phyloP scores from a whole-genome alignment of 1,140 invertebrate genomes.

The Lepeophtheirus salmonis region DNA sequence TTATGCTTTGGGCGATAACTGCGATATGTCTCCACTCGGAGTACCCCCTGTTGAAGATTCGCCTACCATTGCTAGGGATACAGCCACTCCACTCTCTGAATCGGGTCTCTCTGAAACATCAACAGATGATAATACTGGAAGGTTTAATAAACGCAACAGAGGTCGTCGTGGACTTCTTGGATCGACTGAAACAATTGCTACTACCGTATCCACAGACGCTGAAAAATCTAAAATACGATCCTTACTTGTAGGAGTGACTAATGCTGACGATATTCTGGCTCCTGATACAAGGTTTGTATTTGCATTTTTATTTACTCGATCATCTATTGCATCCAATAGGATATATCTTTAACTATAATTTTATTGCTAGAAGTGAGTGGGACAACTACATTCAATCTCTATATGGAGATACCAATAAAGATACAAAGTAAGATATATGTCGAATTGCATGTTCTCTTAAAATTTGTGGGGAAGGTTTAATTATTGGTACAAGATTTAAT shows the following conservation, averaged over 20 bases:
- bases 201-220: not conserved
- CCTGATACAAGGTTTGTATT: no score
- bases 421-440: no score
- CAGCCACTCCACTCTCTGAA: constrained; percentile 12
- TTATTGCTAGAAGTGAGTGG: no score
- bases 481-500: no score
- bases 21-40: not conserved
- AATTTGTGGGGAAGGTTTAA: no score
- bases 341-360: no score
- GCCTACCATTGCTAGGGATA: constrained; percentile 1
- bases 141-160: not conserved
- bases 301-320: no score
- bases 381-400: no score
- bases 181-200: constrained; percentile 3
- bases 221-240: not conserved
- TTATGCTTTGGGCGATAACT: not conserved
- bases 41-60: not conserved
- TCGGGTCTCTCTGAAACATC: constrained; percentile 3
- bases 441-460: no score
- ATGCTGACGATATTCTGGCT: no score
- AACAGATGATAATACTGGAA: constrained; percentile 7
- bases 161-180: constrained; percentile 6
- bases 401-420: no score
- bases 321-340: no score
- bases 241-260: not conserved